phyloP scores from a whole-genome alignment of 2,797 vertebrate species.

The Sitta carolinensis region DNA sequence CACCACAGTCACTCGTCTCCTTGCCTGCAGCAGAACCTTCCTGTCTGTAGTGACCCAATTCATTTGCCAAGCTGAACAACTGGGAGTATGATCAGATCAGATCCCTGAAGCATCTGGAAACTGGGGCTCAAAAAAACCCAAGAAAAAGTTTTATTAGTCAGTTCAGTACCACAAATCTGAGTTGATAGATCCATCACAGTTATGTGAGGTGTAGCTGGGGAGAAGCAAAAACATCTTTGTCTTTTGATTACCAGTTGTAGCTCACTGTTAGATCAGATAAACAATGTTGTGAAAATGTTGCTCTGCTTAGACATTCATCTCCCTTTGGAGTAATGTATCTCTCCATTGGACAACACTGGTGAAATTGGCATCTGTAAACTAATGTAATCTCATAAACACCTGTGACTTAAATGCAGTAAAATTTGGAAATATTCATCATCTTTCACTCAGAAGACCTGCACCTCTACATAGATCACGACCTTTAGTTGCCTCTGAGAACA shows the following conservation, averaged over 20 bases:
- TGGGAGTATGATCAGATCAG: background rate
- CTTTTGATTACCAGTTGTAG: background rate
- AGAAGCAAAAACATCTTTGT: background rate
- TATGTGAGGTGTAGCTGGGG: background rate
- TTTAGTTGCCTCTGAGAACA: background rate
- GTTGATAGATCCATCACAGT: background rate
- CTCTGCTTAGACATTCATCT: background rate
- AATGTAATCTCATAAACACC: background rate
- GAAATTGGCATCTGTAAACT: background rate
- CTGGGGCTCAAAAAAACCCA: fast-evolving
- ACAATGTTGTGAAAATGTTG: background rate
- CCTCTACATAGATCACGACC: background rate
- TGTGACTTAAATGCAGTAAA: background rate
- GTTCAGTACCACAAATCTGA: background rate
- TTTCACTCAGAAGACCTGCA: background rate
- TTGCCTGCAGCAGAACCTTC: background rate
- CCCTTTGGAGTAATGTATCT: background rate
- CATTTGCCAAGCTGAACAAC: fast-evolving
- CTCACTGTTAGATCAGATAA: background rate
- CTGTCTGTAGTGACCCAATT: background rate
- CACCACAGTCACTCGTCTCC: background rate
- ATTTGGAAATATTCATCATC: background rate
- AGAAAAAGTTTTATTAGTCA: fast-evolving
- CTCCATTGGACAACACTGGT: background rate
- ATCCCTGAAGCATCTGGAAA: background rate